phyloP scores from a whole-genome alignment of 2,797 vertebrate genomes.

The Brachyalestes nurse region DNA sequence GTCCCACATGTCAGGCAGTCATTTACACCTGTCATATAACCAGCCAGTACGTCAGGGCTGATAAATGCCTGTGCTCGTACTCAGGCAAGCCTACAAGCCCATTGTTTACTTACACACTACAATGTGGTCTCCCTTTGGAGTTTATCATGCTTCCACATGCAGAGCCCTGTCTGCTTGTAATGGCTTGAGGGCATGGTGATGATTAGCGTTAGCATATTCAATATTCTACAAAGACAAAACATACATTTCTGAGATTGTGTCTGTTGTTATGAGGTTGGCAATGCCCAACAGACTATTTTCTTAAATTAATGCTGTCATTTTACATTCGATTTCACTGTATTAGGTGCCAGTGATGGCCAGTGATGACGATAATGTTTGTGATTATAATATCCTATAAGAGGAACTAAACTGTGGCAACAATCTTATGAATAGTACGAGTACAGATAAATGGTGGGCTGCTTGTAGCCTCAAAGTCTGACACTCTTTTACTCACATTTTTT shows the following conservation, averaged over 20 bases:
- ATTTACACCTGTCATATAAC: slow-evolving; percentile 41
- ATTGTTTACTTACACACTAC: not conserved
- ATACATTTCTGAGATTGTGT: not conserved
- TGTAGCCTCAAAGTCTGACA: not conserved
- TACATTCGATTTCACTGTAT: not conserved
- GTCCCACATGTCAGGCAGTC: slow-evolving; percentile 19
- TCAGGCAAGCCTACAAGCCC: not conserved
- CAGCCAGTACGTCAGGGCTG: slow-evolving; percentile 33
- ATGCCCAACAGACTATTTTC: not conserved
- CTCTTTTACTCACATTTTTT: not conserved
- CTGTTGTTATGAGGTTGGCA: not conserved
- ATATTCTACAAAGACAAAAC: not conserved
- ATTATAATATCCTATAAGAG: not conserved
- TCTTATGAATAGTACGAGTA: not conserved
- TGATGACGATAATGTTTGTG: not conserved
- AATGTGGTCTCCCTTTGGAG: slow-evolving; percentile 1
- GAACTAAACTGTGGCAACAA: not conserved
- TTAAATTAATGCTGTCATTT: slow-evolving; percentile 12
- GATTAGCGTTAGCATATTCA: slow-evolving; percentile 10
- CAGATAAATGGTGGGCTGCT: not conserved
- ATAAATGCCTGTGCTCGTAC: slow-evolving; percentile 29
- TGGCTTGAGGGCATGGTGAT: slow-evolving; percentile 11
- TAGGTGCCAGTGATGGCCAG: not conserved
- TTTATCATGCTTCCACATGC: slow-evolving; percentile 4
- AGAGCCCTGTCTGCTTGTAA: slow-evolving; percentile 18